Conservation (phyloP, 2,797 vertebrate genomes). For the Saxicola maurus region DNA sequence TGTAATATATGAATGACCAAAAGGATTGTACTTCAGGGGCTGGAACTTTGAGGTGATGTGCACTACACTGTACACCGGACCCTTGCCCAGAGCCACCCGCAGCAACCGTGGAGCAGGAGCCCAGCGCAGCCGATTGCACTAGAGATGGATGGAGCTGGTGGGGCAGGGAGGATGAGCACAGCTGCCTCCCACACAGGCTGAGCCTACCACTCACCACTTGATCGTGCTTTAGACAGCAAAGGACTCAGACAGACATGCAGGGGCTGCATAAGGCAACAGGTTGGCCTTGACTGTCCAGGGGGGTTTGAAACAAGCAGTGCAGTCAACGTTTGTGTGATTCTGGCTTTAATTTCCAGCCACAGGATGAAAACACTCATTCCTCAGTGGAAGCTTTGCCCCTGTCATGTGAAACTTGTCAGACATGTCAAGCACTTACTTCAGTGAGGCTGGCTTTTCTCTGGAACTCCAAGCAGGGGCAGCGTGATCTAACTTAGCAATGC, state of each 20-base stretch:
- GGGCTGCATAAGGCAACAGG: not conserved
- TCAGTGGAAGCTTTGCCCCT: not conserved
- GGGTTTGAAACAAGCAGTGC: not conserved
- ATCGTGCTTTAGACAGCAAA: not conserved
- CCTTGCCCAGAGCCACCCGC: not conserved
- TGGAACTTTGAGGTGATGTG: conserved; percentile 82
- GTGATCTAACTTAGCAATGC: not conserved
- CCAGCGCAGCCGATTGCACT: conserved; percentile 11
- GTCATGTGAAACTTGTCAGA: not conserved
- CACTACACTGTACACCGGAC: conserved; percentile 55
- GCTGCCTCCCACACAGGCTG: not conserved
- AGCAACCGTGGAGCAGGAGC: not conserved
- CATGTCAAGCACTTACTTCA: not conserved
- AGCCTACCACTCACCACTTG: not conserved
- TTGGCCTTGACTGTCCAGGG: not conserved
- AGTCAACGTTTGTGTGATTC: fast-evolving
- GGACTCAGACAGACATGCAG: not conserved
- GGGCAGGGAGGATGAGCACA: not conserved
- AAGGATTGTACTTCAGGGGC: conserved; percentile 86
- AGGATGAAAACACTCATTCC: not conserved
- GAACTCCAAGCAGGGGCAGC: not conserved
- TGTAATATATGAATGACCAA: conserved; percentile 73
- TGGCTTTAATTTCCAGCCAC: not conserved
- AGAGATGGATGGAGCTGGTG: not conserved
- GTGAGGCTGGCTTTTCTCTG: not conserved